Base-by-base conservation (phyloP, 2,888 invertebrate genomes). In the Emmelina monodactyla region DNA sequence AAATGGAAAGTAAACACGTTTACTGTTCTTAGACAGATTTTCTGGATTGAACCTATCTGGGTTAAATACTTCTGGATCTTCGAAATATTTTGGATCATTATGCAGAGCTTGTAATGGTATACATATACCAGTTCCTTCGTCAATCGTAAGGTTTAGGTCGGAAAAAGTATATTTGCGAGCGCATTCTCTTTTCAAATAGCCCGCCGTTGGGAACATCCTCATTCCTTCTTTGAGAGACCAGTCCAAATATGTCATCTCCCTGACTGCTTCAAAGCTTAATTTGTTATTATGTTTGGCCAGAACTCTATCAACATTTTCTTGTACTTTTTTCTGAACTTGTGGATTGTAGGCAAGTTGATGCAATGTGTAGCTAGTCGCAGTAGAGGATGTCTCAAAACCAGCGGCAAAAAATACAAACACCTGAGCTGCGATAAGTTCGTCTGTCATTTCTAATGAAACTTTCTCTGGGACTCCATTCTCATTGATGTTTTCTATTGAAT, bases 1-100 rank as follows among this genome's bases (percentile, higher is more conserved):
- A 37, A 71, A 72, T 0, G 72, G 72, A 37, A 71, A 39, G 42
- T 68, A 70, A 3, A 63, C 57, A 25, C 50, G 53, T 37, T 62
- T 64, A 30, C 58, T 53, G 1, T 38, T 43, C 9, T 44, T 37
- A 25, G 51, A 44, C 10, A 53, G 46, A 22, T 55, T 48, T 1
- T 53, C 55, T 0, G 61, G 54, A 16, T 50, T 36, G 35, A 68
- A 68, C 15, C 69, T 47, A 33, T 68, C 67, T 2, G 70, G 69
- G 0, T 57, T 50, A 37, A 66, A 70, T 42, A 55, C 51, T 1
- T 55, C 47, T 0, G 70, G 70, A 16, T 58, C 46, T 10, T 60
- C 57, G 28, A 62, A 70, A 39, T 67, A 65, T 31, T 56, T 38
- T 2, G 63, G 63, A 35, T 70, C 69, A 11, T 53, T 61, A 32